Conservation (phyloP, 2,113 vertebrate species). For the Protobothrops flavoviridis region DNA sequence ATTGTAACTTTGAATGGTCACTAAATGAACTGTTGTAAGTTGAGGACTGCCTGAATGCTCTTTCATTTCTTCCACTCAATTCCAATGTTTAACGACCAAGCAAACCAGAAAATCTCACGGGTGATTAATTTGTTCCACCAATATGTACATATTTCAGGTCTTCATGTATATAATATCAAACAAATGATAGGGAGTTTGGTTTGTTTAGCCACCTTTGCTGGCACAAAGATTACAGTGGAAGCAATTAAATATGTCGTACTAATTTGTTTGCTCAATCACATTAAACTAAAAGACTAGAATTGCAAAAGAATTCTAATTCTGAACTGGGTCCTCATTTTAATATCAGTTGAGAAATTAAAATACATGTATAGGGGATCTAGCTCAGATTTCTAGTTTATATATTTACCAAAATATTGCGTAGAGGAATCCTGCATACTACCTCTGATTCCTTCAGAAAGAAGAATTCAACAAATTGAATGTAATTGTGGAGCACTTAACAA, state of each 20-base stretch:
- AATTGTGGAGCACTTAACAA: slow-evolving; percentile 20
- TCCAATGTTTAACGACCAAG: background rate
- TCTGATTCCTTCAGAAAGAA: slow-evolving; percentile 5
- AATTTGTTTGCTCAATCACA: background rate
- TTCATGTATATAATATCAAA: background rate
- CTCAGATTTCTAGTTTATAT: slow-evolving; percentile 10
- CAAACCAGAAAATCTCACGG: background rate
- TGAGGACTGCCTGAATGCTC: background rate
- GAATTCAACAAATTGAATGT: slow-evolving; percentile 39
- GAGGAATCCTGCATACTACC: background rate
- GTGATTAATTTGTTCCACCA: background rate
- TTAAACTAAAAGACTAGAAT: background rate
- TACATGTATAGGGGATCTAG: background rate
- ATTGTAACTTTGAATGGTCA: background rate
- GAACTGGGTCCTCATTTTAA: background rate
- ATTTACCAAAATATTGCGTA: background rate
- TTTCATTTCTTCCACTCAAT: background rate
- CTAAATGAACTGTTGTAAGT: background rate
- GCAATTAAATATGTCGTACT: background rate
- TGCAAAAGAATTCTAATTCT: background rate
- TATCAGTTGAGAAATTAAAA: slow-evolving; percentile 5
- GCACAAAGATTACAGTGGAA: background rate
- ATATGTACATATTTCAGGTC: background rate
- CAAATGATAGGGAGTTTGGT: background rate
- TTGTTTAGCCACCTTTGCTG: background rate